Conservation (phyloP, 2,888 invertebrate species). For the Melanotus villosus region DNA sequence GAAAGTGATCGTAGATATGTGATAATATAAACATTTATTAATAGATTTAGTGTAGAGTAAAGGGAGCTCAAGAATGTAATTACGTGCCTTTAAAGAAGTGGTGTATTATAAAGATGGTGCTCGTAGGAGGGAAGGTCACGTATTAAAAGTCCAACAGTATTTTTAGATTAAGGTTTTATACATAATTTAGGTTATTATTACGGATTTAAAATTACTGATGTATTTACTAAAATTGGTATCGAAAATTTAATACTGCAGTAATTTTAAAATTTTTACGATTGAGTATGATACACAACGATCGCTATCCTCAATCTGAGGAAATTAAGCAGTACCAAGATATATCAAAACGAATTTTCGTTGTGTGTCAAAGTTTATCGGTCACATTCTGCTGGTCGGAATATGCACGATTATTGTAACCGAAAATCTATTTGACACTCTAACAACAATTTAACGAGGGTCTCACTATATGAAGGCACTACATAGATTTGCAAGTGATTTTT, state of each 20-base stretch:
- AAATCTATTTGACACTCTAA: not conserved
- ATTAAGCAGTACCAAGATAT: not conserved
- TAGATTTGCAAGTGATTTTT: slow-evolving; percentile 4
- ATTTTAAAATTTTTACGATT: no score
- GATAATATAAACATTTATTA: slow-evolving; percentile 33
- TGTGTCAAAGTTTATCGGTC: slow-evolving; percentile 9
- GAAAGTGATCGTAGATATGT: slow-evolving; percentile 46
- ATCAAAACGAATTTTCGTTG: slow-evolving; percentile 3
- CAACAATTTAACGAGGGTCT: not conserved
- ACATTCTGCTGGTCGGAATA: slow-evolving; percentile 44
- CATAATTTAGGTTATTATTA: not conserved
- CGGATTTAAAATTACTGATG: no score
- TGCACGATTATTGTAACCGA: slow-evolving; percentile 21
- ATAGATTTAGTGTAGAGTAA: slow-evolving; percentile 11
- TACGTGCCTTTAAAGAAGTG: slow-evolving; percentile 39
- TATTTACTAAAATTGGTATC: no score
- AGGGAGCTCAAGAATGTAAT: slow-evolving; percentile 28
- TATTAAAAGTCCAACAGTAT: slow-evolving; percentile 34
- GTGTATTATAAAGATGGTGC: slow-evolving; percentile 15
- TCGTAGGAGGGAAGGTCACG: slow-evolving; percentile 26
- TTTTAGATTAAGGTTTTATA: slow-evolving; percentile 37
- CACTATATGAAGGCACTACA: not conserved
- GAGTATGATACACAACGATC: no score
- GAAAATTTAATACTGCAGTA: no score
- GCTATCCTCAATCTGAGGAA: not conserved